phyloP scores from a whole-genome alignment of 2,888 invertebrate species.

The Hoplodrina ambigua region DNA sequence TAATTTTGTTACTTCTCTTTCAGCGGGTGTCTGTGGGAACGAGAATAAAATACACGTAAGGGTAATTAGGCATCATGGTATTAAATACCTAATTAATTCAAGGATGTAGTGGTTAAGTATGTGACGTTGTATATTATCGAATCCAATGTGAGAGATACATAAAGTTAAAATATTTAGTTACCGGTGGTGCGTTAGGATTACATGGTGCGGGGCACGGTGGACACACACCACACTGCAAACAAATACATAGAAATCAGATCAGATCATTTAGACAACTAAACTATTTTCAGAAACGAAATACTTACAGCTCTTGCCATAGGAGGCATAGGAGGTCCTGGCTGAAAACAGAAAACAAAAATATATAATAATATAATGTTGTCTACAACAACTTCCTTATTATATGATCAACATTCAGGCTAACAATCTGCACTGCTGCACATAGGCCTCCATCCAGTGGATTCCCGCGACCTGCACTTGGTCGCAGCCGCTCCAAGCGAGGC shows the following conservation, averaged over 20 bases:
- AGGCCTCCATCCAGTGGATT: too few relatives aligned
- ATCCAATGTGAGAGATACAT: too few relatives aligned
- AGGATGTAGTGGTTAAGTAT: too few relatives aligned
- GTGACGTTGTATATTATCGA: background rate
- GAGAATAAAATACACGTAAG: background rate
- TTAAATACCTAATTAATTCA: too few relatives aligned
- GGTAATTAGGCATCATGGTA: too few relatives aligned
- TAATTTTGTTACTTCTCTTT: constrained; percentile 90
- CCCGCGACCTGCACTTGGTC: too few relatives aligned
- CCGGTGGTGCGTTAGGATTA: constrained; percentile 84
- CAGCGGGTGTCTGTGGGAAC: constrained; percentile 81
- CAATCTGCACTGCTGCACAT: too few relatives aligned
- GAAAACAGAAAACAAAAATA: constrained; percentile 54
- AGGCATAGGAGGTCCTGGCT: constrained; percentile 80
- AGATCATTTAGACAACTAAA: background rate
- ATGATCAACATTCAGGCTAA: too few relatives aligned
- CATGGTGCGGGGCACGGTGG: constrained; percentile 86
- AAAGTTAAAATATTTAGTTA: constrained; percentile 60
- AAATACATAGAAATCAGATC: constrained; percentile 12
- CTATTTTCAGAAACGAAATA: constrained; percentile 29
- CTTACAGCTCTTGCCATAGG: constrained; percentile 82
- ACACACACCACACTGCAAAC: constrained; percentile 82
- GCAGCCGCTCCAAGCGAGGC: too few relatives aligned
- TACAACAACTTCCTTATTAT: too few relatives aligned
- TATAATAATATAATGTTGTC: too few relatives aligned